Evolutionary conservation across 1,140 invertebrate genomes (phyloP).

Genomic region (Bathynomus jamesi): DNA sequence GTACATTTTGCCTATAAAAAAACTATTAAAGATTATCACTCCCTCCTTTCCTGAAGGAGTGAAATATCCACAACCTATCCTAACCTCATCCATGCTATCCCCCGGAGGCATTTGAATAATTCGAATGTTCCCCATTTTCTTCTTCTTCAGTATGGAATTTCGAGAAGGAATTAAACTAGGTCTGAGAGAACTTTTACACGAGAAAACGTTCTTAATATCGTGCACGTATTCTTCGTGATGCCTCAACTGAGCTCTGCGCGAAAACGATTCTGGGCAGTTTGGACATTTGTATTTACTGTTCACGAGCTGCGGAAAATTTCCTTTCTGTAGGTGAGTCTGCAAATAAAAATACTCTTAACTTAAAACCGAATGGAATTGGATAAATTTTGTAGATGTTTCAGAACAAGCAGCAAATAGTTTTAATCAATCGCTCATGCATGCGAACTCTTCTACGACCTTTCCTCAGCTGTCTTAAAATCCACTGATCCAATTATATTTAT

Average conservation of each 20-base stretch:
- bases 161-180: neutral
- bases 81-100: constrained; percentile 38
- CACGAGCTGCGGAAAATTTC: constrained; percentile 40
- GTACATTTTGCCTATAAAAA: no score
- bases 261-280: constrained; percentile 51
- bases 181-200: constrained; percentile 8
- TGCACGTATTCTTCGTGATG: constrained; percentile 54
- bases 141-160: constrained; percentile 14
- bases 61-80: no score
- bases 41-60: no score
- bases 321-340: constrained; percentile 51
- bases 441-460: no score
- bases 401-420: no score
- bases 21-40: no score
- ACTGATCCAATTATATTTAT: no score
- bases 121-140: constrained; percentile 42
- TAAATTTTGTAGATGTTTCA: no score
- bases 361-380: no score
- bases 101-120: constrained; percentile 45
- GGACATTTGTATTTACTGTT: constrained; percentile 45
- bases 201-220: constrained; percentile 43
- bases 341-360: no score
- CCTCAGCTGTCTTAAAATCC: no score
- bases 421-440: no score
- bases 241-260: constrained; percentile 48